Evolutionary conservation across 2,113 vertebrate species (phyloP), one percentile per base, ranked within the genome.

Genomic region (Fregata magnificens): DNA sequence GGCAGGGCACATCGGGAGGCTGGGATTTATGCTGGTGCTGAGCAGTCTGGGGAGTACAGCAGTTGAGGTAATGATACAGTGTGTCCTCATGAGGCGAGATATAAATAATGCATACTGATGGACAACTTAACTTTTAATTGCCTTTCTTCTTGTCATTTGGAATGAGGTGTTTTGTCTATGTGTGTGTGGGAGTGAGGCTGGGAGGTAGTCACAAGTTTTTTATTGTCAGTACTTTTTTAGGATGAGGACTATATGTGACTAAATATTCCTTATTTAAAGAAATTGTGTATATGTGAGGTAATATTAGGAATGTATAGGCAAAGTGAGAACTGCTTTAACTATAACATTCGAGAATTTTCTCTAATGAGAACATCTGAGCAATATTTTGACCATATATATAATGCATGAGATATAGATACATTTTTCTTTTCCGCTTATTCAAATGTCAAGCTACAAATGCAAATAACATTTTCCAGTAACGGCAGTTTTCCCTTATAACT

Each of bases 71-170:
- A 44, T 12, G 52, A 29, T 32, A 17, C 24, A 22, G 32, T 2
- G 6, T 44, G 82, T 85, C 36, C 71, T 93, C 2, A 3, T 11
- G 19, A 50, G 34, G 14, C 0, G 0, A 82, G 25, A 19, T 9
- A 58, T 36, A 66, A 80, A 42, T 28, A n/a, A 50, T 63, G 19
- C 58, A 69, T 53, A 10, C 40, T 56, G 59, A 78, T 67, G 32
- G 38, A 6, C 34, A 89, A 11, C 31, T 87, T 47, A 28, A n/a
- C 16, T 63, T 91, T 50, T 52, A 47, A 28, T 47, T 40, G 47
- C 31, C 24, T 79, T 93, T 95, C 31, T 89, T 58, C 62, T 79
- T 62, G 53, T 16, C 11, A 7, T 66, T 80, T 77, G 38, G 62
- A 70, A 73, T n/a, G 50, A 77, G 9, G 6, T 45, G 6, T 58